Conservation (phyloP, 35 echinoderm and acorn worm genomes). For the Antedon bifida region DNA sequence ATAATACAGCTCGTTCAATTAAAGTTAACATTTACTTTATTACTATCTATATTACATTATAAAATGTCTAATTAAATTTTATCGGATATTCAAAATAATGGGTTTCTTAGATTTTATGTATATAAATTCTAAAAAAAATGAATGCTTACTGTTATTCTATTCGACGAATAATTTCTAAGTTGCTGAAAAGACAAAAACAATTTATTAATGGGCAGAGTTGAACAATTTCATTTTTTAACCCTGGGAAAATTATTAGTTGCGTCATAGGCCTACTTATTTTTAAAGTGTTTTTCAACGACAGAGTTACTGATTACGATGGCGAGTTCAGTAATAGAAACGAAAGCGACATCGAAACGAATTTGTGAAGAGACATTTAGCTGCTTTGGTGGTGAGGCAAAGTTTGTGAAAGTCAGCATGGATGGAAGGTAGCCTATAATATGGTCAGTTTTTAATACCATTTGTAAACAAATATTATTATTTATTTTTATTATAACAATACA, state of each 20-base stretch:
- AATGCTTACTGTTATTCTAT: too few relatives aligned
- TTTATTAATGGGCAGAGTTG: too few relatives aligned
- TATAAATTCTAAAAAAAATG: too few relatives aligned
- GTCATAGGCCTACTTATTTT: neutral
- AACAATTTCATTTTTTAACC: too few relatives aligned
- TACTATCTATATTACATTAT: neutral
- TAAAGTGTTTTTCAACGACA: neutral
- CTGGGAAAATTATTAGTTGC: neutral
- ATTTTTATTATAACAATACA: too few relatives aligned
- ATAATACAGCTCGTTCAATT: neutral
- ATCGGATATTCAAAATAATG: neutral
- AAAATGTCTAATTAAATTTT: neutral
- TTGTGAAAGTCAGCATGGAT: conserved; percentile 58
- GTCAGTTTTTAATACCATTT: too few relatives aligned
- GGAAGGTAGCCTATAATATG: conserved; percentile 39
- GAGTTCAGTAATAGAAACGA: neutral
- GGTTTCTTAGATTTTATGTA: too few relatives aligned
- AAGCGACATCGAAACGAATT: conserved; percentile 58
- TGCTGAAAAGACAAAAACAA: too few relatives aligned
- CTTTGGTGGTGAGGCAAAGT: conserved; percentile 42
- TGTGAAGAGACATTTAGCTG: conserved; percentile 80
- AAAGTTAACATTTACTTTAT: neutral
- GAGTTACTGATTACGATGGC: neutral
- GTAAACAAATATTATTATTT: too few relatives aligned
- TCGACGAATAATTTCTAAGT: too few relatives aligned